Evolutionary conservation across 2,888 invertebrate genomes (phyloP), one percentile per base, ranked within the genome.

Genomic region (Mimachlamys varia): DNA sequence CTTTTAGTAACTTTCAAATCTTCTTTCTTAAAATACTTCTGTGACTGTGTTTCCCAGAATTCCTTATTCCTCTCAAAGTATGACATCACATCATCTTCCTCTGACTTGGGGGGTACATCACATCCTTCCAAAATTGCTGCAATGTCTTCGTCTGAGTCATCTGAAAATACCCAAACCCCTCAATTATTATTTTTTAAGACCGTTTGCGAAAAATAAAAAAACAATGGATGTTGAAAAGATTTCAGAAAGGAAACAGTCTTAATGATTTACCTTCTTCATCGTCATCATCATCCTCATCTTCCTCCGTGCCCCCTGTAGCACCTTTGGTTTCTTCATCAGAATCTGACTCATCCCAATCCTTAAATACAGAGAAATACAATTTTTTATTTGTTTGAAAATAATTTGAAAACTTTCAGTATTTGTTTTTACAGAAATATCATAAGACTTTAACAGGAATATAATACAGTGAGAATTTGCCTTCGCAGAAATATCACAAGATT

Each of bases 311-410:
- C 38, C 89, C 90, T n/a, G 89, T 92, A 44, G 96, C 96, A 17
- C 96, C 96, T 37, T 96, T 96, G 22, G 90, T 90, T 13, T 92
- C 94, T 49, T 96, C 96, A 88, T 96, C 96, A 91, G 97, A 97
- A 88, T 98, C 98, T 0, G 98, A 98, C 3, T 98, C 98, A 89
- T 98, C 97, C 98, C 98, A 99, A 94, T 98, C 98, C 93, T 98
- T 44, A 98, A 0, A 94, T 90, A 88, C 50, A 55, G 19, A 53
- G 15, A 62, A 88, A 89, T 17, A 88, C 17, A 33, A 50, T 22
- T 3, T 38, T 19, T 44, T 55, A 87, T 33, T 37, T 10, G 87
- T 87, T 27, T n/a, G 15, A 88, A 37, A 88, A 33, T 12, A 19
- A 1, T 27, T 5, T 5, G 7, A 17, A 0, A 37, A 7, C 12